phyloP scores from a whole-genome alignment of 2,113 vertebrate genomes.

The Passer montanus region DNA sequence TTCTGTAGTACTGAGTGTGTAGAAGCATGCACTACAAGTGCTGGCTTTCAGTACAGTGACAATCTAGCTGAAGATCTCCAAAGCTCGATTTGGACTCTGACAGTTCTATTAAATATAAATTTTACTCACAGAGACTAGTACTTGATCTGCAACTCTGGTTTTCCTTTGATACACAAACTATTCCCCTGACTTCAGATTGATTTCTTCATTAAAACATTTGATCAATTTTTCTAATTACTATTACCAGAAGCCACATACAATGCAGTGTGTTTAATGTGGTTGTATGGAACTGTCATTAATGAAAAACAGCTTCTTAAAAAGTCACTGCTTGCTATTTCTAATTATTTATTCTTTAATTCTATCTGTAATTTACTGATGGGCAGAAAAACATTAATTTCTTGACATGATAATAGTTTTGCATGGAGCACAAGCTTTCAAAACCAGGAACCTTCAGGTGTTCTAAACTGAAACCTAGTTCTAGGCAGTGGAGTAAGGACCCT shows the following conservation, averaged over 20 bases:
- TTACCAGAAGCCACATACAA: background rate
- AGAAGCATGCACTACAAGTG: background rate
- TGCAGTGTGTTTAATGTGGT: background rate
- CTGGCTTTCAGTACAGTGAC: background rate
- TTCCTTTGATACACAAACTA: background rate
- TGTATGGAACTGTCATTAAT: background rate
- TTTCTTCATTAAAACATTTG: background rate
- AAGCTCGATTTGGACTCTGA: background rate
- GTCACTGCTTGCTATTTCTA: background rate
- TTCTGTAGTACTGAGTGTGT: background rate
- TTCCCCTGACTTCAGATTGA: background rate
- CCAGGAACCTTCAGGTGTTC: background rate
- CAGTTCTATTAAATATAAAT: background rate
- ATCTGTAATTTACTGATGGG: background rate
- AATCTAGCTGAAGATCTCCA: background rate
- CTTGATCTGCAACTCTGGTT: background rate
- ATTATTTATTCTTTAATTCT: background rate
- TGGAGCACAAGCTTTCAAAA: background rate
- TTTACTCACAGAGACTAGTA: background rate
- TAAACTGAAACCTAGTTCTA: background rate
- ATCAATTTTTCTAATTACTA: background rate
- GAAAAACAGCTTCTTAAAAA: conserved; percentile 7
- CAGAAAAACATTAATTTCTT: background rate
- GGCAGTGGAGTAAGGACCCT: background rate
- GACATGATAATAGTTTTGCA: background rate